A percentile compares a stretch with the other conserved stretches of the same genome.
Evolutionary conservation across 2,113 vertebrate genomes (phyloP).

Genomic region (Sinocyclocheilus maitianheensis): DNA sequence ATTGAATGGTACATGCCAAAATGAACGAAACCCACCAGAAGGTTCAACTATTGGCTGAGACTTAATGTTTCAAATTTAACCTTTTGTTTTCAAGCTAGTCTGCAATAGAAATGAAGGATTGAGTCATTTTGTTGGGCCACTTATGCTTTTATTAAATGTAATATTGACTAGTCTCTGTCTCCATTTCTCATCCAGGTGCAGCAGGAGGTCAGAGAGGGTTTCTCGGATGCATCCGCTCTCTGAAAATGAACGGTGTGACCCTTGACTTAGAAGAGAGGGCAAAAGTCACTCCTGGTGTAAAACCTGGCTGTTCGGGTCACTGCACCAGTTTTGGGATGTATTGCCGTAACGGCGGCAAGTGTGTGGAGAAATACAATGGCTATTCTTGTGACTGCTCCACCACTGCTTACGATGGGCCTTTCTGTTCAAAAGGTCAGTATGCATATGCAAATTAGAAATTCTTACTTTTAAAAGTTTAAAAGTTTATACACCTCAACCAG

Average conservation of each 20-base stretch:
- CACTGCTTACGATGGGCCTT: slow-evolving; percentile 90
- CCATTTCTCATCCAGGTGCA: slow-evolving; percentile 76
- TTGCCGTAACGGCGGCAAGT: slow-evolving; percentile 91
- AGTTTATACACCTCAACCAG: not conserved
- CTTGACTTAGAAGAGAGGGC: slow-evolving; percentile 94
- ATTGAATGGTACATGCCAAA: slow-evolving; percentile 29
- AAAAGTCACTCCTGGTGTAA: slow-evolving; percentile 89
- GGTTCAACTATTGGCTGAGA: not conserved
- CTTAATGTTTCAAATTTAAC: slow-evolving; percentile 4
- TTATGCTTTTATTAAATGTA: not conserved
- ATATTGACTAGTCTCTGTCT: not conserved
- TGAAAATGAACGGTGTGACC: slow-evolving; percentile 93
- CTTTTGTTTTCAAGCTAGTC: slow-evolving; percentile 16
- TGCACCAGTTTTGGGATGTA: slow-evolving; percentile 94
- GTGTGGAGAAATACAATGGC: slow-evolving; percentile 94
- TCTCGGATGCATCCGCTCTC: slow-evolving; percentile 91
- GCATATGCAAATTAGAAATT: not conserved
- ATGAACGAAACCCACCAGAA: not conserved
- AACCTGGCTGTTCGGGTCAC: slow-evolving; percentile 94
- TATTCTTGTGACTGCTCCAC: slow-evolving; percentile 90
- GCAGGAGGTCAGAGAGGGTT: slow-evolving; percentile 93
- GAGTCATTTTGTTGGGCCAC: slow-evolving; percentile 13
- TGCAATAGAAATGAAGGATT: not conserved
- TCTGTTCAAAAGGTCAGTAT: slow-evolving; percentile 88
- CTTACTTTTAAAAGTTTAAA: not conserved